Evolutionary conservation across 2,888 invertebrate genomes (phyloP), one percentile per base, ranked within the genome.

Genomic region (Neuroscelio doddi): DNA sequence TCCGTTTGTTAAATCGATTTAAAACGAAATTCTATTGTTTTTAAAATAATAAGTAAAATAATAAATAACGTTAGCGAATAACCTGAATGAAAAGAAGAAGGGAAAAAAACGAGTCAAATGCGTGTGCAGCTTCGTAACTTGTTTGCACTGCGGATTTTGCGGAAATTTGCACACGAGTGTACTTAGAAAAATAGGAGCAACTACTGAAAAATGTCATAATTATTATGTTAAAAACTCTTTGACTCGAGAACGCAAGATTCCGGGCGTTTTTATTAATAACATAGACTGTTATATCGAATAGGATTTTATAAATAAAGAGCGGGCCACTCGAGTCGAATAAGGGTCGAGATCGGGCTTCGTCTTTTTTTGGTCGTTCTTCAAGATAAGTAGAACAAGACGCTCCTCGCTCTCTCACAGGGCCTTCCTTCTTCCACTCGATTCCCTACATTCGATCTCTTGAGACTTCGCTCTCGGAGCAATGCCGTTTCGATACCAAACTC

Each of bases 381-480:
- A 63, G 57, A 63, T 63, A 63, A 63, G 63, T 63, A 52, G 63
- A 57, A 63, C 63, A 63, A 63, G 63, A 57, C 51, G 36, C n/a
- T n/a, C n/a, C n/a, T n/a, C n/a, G n/a, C n/a, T n/a, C 42, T 21
- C 63, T 47, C 63, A 57, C 63, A 41, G 57, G 44, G 44, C 63
- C n/a, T n/a, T n/a, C n/a, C n/a, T n/a, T n/a, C 50, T 63, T 63
- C 56, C 52, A 52, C 52, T 63, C 36, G 45, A 16, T 27, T 57
- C 51, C 52, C 63, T 63, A 52, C 56, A 57, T 63, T 63, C 41
- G 56, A 57, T 57, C 51, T 51, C 27, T 14, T 49, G 36, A 21
- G 56, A 17, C 46, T 45, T 57, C 56, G 63, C n/a, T n/a, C 56
- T 63, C 42, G 49, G 36, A 63, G 55, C 62, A 63, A 46, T 56